These are phyloP conservation scores for Masticophis lateralis DNA, from an alignment of 2,797 vertebrate species.

Conservation along the genomic window DNA sequence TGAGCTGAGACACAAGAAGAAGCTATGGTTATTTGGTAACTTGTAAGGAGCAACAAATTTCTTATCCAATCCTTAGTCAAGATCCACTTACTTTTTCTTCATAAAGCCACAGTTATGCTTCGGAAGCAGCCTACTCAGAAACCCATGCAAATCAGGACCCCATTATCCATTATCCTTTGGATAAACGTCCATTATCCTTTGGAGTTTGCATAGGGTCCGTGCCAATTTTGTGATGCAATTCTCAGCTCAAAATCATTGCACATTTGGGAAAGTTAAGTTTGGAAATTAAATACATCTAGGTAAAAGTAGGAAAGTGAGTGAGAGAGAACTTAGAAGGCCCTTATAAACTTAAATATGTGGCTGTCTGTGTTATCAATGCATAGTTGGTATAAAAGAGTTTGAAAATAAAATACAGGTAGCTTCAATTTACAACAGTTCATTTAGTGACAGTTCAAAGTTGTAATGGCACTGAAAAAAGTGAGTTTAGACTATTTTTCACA, in stretches of 20 bases:
- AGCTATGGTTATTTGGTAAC: neutral
- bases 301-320: neutral
- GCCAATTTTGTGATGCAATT: neutral
- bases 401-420: neutral
- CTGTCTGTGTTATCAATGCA: neutral
- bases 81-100: neutral
- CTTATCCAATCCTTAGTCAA: neutral
- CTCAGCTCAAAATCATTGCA: neutral
- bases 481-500: neutral
- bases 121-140: neutral
- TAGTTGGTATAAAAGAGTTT: neutral
- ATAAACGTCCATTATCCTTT: neutral
- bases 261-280: neutral
- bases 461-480: neutral
- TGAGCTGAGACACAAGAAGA: neutral
- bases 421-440: neutral
- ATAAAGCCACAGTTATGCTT: neutral
- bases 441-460: neutral
- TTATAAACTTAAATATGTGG: neutral
- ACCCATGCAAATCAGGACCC: neutral
- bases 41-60: neutral
- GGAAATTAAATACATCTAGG: neutral
- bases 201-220: neutral
- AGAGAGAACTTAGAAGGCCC: neutral
- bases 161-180: neutral